Base-by-base conservation (phyloP, 2,888 invertebrate genomes). In the Perithous albicinctus region DNA sequence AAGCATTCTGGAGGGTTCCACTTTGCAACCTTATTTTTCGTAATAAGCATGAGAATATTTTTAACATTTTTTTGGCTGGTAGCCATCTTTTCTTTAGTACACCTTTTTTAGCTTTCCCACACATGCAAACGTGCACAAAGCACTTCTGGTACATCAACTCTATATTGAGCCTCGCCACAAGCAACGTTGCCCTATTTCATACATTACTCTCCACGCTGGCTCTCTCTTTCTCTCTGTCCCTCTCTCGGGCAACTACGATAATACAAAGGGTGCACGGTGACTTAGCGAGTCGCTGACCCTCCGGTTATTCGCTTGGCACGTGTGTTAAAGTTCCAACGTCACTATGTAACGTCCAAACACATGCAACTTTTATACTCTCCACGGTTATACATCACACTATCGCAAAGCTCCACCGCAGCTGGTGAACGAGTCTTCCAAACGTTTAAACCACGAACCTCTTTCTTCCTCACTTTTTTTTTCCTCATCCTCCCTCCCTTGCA, bases 391-490 rank as follows among this genome's bases (percentile, higher is more conserved):
- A 12, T 70, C 70, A 56, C 70, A 70, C 54, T 29, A 43, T 56
- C 26, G 41, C 29, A 10, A 56, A 56, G 29, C 29, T 59, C 0
- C 8, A 32, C 15, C n/a, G 26, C 70, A 29, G 26, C 38, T 18
- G 18, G 41, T 38, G 18, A 59, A 15, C 56, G 56, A 56, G 70
- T 29, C 70, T 70, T 56, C 41, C 70, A 26, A 70, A 56, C 29
- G 70, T 59, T 70, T 70, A 56, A 70, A 18, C 56, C 70, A 43
- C 70, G 56, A 70, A 10, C 54, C 70, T 56, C 41, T 54, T 54
- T 69, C 51, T 38, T 26, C 20, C 56, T 70, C 56, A 18, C 18
- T 6, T 29, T 15, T 54, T 69, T 70, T 41, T 56, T 18, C 26
- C 35, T 2, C 54, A n/a, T n/a, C n/a, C n/a, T n/a, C n/a, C n/a